A percentile compares a stretch with the other conserved stretches of the same genome.
phyloP scores from a whole-genome alignment of 2,797 vertebrate species.

The Erpetoichthys calabaricus region DNA sequence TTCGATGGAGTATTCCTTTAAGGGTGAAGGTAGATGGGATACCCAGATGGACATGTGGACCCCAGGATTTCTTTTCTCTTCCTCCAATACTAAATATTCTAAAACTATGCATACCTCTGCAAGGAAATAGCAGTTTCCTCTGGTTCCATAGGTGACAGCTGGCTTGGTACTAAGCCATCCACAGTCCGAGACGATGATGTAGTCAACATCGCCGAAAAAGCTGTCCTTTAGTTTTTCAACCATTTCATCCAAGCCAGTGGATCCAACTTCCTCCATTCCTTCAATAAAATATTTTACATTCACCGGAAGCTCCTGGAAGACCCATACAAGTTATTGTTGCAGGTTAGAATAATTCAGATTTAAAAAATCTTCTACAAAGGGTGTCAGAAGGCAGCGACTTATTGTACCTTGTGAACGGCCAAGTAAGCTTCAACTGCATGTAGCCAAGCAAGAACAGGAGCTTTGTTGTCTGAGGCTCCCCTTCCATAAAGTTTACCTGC shows the following conservation, averaged over 20 bases:
- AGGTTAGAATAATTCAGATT: not conserved
- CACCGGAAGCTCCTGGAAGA: constrained; percentile 54
- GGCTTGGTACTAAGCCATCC: constrained; percentile 68
- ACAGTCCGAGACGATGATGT: constrained; percentile 75
- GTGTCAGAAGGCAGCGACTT: too few relatives aligned
- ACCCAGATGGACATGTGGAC: too few relatives aligned
- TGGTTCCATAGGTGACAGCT: constrained; percentile 67
- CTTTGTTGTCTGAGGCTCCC: constrained; percentile 83
- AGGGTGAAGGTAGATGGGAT: too few relatives aligned
- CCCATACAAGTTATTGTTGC: constrained; percentile 1
- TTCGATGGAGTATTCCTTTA: too few relatives aligned
- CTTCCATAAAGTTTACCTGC: constrained; percentile 78
- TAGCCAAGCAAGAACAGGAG: constrained; percentile 81
- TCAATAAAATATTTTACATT: constrained; percentile 83
- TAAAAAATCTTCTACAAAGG: too few relatives aligned
- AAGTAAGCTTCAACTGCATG: constrained; percentile 62
- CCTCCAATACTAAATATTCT: too few relatives aligned
- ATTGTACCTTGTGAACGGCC: constrained; percentile 42
- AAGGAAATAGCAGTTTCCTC: constrained; percentile 75
- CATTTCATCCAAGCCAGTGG: constrained; percentile 61
- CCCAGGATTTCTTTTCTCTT: too few relatives aligned
- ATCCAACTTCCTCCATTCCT: constrained; percentile 84
- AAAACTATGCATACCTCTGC: constrained; percentile 52
- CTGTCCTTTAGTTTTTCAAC: constrained; percentile 48
- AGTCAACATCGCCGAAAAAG: constrained; percentile 73